Evolutionary conservation across 2,888 invertebrate genomes (phyloP).

Genomic region (Melinaea marsaeus): DNA sequence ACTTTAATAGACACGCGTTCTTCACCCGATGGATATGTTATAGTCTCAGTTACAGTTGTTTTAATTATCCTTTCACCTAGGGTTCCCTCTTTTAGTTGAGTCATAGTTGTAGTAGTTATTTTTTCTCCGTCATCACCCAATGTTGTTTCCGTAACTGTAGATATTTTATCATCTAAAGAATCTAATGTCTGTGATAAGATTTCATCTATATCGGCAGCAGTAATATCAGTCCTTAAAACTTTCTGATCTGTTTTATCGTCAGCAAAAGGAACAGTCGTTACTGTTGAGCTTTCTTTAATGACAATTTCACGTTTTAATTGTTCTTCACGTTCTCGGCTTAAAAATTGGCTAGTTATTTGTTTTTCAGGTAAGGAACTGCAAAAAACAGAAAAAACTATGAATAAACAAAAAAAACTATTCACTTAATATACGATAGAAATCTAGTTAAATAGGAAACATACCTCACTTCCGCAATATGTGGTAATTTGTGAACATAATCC

Average conservation of each 20-base stretch:
- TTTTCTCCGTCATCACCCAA: conserved; percentile 23
- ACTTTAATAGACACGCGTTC: conserved; percentile 22
- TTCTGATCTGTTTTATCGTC: background rate
- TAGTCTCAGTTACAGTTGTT: conserved; percentile 24
- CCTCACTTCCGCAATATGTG: conserved; percentile 72
- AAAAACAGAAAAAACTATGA: conserved; percentile 29
- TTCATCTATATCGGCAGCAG: background rate
- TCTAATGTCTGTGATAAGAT: background rate
- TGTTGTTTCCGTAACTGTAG: conserved; percentile 20
- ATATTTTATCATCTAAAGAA: conserved; percentile 9
- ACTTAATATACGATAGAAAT: background rate
- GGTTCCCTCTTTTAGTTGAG: conserved; percentile 24
- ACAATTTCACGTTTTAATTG: conserved; percentile 56
- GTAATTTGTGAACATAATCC: conserved; percentile 68
- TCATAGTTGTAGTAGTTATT: conserved; percentile 23
- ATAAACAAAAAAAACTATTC: background rate
- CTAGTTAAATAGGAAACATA: conserved; percentile 32
- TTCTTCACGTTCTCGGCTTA: conserved; percentile 61
- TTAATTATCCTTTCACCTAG: conserved; percentile 24
- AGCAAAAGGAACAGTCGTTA: background rate
- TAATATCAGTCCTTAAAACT: background rate
- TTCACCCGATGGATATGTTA: conserved; percentile 25
- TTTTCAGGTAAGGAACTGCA: conserved; percentile 49
- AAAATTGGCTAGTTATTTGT: conserved; percentile 53
- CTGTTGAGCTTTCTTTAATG: background rate